These are phyloP conservation scores for Lamellibrachia columna DNA, from an alignment of 2,888 invertebrate species.

Conservation along the genomic window DNA sequence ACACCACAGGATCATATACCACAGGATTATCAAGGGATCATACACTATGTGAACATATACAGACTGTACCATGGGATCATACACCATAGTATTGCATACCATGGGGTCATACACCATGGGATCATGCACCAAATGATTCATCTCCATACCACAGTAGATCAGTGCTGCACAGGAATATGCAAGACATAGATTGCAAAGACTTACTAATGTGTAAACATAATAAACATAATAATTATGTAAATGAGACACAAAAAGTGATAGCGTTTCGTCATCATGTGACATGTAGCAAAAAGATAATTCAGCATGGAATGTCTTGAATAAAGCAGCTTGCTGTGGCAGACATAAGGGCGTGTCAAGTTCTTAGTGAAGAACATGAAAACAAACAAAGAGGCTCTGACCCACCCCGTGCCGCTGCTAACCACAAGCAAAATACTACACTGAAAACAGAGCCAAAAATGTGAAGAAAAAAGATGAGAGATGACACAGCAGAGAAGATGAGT, in stretches of 20 bases:
- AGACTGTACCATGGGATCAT: too few species aligned
- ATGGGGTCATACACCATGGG: too few species aligned
- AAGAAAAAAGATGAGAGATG: neutral
- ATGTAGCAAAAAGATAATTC: neutral
- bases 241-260: neutral
- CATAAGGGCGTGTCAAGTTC: neutral
- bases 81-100: too few species aligned
- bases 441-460: slow-evolving; percentile 5
- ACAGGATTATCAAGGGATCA: too few species aligned
- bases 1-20: too few species aligned
- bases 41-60: too few species aligned
- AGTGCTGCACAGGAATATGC: neutral
- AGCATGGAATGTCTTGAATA: neutral
- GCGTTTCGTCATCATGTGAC: neutral
- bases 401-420: neutral
- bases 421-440: neutral
- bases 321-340: neutral
- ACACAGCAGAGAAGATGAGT: neutral
- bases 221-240: neutral
- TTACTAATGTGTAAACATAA: neutral
- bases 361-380: neutral
- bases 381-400: neutral
- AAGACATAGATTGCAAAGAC: neutral
- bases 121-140: too few species aligned
- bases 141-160: neutral